Base-by-base conservation (phyloP, 2,888 invertebrate genomes). In the Didymodactylos carnosus region DNA sequence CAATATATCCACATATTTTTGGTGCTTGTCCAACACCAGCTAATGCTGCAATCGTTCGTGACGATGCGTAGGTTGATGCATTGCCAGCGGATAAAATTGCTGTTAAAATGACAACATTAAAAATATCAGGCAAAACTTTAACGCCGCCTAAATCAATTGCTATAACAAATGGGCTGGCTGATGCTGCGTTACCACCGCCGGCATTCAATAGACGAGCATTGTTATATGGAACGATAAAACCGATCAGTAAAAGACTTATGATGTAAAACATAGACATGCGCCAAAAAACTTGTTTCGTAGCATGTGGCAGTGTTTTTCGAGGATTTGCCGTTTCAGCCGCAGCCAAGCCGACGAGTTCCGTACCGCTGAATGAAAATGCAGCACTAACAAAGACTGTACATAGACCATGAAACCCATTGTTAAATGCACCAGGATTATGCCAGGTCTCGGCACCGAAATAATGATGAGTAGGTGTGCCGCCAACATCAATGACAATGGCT, bases 221-320 rank as follows among this genome's bases (percentile, higher is more conserved):
- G 23, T 39, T 39, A 27, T 72, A 72, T 1, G 72, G 72, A 6
- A 72, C 72, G 23, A 72, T n/a, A 19, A 39, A 39, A 11, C 72
- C 72, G 10, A 72, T 39, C 8, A 72, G 49, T 46, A 41, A 10
- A 6, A 72, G 25, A n/a, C 49, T 23, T 8, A 62, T 29, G 3
- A 72, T 25, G 25, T 72, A 72, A n/a, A 72, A 72, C n/a, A 72
- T 72, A n/a, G 49, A 10, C 7, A 72, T 72, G n/a, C 72, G 39
- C 72, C 72, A 72, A 53, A 72, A 72, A 7, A 72, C 72, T 53
- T 72, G 72, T 46, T 72, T 72, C 23, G 72, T 72, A 3, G 72
- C 72, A 16, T 27, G 35, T 3, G 72, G 72, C 19, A 72, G n/a
- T 10, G 46, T 39, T 29, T 72, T 72, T 35, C 72, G 10, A 4